Evolutionary conservation across 2,113 vertebrate genomes (phyloP).

Genomic region (Semnornis frantzii): DNA sequence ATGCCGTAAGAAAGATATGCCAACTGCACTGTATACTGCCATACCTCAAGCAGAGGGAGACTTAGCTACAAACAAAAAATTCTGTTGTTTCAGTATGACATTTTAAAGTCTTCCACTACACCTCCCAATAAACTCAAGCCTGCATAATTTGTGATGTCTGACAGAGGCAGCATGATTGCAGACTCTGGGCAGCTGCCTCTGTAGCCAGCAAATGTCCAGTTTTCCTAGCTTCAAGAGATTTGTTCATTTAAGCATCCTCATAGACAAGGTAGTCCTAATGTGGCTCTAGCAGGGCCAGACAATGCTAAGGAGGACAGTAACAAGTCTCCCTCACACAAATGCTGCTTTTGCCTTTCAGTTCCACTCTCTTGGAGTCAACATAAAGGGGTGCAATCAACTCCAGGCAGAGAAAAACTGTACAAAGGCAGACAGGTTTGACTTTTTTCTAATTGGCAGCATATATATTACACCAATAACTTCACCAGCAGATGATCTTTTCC

Average conservation of each 20-base stretch:
- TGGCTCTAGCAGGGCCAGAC: not conserved
- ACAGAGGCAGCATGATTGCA: not conserved
- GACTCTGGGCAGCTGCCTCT: not conserved
- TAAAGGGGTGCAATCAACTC: not conserved
- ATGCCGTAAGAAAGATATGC: not conserved
- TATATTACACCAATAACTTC: constrained; percentile 56
- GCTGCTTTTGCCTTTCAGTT: not conserved
- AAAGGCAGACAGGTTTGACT: not conserved
- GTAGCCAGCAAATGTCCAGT: not conserved
- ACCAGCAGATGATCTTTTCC: constrained; percentile 26
- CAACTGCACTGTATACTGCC: not conserved
- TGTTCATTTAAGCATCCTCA: not conserved
- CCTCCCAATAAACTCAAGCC: not conserved
- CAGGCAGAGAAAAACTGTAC: not conserved
- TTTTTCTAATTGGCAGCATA: not conserved
- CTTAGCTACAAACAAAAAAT: not conserved
- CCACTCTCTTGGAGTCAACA: not conserved
- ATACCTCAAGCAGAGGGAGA: not conserved
- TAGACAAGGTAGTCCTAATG: not conserved
- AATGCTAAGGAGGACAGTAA: not conserved
- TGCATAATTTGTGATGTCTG: not conserved
- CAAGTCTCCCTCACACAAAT: not conserved
- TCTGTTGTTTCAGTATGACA: not conserved
- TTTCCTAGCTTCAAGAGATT: not conserved
- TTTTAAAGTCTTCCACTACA: not conserved